Percentiles rank a stretch among this genome's conserved stretches.
phyloP scores from a whole-genome alignment of 2,888 invertebrate genomes.

The Caenorhabditis afra region DNA sequence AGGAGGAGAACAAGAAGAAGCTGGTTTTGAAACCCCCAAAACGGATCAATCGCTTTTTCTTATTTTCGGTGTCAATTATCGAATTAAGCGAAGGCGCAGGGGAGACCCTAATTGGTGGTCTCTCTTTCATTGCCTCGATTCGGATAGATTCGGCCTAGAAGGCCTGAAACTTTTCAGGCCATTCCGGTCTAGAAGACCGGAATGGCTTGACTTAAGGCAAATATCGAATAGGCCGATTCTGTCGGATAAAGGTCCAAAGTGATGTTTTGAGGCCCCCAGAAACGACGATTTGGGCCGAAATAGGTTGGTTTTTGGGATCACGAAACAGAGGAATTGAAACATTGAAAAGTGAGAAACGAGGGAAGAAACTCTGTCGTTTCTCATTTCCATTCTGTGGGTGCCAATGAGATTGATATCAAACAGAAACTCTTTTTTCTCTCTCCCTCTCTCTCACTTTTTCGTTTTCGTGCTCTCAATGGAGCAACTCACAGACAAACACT shows the following conservation, averaged over 20 bases:
- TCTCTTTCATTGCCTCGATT: no score
- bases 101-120: background rate
- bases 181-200: no score
- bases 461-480: background rate
- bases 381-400: conserved; percentile 30
- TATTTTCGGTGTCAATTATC: conserved; percentile 41
- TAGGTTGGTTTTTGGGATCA: background rate
- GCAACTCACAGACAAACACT: conserved; percentile 15
- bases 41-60: no score
- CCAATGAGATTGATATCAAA: conserved; percentile 53
- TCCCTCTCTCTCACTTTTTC: no score
- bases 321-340: no score
- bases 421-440: background rate
- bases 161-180: no score
- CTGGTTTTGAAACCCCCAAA: background rate
- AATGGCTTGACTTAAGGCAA: no score
- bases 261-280: no score
- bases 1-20: background rate
- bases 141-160: no score
- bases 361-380: conserved; percentile 2
- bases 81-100: conserved; percentile 12
- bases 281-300: background rate
- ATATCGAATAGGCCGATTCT: no score
- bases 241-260: no score
- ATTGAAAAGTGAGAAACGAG: no score